phyloP scores from a whole-genome alignment of 30 jellyfish, hydroid and myxozoan species.

The Aurelia aurita region DNA sequence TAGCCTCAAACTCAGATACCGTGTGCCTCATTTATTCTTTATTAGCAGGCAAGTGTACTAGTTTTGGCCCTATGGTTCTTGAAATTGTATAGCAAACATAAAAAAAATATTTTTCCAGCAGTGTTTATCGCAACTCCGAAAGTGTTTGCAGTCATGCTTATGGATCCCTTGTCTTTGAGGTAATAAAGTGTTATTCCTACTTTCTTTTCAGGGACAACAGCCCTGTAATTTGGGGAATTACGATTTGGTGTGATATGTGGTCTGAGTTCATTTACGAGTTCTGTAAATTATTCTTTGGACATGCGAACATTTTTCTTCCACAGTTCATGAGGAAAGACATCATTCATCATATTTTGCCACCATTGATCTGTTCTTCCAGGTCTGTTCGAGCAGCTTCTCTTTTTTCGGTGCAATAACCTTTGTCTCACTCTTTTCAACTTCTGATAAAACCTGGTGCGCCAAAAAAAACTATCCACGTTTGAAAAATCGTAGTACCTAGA shows the following conservation, averaged over 20 bases:
- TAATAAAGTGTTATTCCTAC: slow-evolving; percentile 52
- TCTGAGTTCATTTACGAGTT: too few species aligned
- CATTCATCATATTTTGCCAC: slow-evolving; percentile 43
- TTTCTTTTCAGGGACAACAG: slow-evolving; percentile 23
- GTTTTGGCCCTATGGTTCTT: too few species aligned
- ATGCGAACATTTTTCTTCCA: too few species aligned
- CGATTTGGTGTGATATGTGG: too few species aligned
- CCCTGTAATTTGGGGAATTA: too few species aligned
- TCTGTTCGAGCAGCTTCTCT: slow-evolving; percentile 32
- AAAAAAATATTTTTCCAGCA: background rate
- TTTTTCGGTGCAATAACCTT: background rate
- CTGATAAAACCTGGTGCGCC: too few species aligned
- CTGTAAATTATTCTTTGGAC: too few species aligned
- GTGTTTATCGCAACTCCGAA: slow-evolving; percentile 67
- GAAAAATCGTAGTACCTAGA: too few species aligned
- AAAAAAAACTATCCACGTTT: too few species aligned
- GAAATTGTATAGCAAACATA: too few species aligned
- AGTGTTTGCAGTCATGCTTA: slow-evolving; percentile 44
- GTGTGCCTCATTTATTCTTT: slow-evolving; percentile 41
- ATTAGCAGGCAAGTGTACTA: too few species aligned
- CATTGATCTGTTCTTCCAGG: slow-evolving; percentile 59
- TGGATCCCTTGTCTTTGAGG: slow-evolving; percentile 65
- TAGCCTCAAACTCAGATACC: slow-evolving; percentile 62
- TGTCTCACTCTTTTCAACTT: background rate
- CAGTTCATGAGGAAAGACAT: too few species aligned